Evolutionary conservation across 2,888 invertebrate species (phyloP).

Genomic region (Artemia sp.): DNA sequence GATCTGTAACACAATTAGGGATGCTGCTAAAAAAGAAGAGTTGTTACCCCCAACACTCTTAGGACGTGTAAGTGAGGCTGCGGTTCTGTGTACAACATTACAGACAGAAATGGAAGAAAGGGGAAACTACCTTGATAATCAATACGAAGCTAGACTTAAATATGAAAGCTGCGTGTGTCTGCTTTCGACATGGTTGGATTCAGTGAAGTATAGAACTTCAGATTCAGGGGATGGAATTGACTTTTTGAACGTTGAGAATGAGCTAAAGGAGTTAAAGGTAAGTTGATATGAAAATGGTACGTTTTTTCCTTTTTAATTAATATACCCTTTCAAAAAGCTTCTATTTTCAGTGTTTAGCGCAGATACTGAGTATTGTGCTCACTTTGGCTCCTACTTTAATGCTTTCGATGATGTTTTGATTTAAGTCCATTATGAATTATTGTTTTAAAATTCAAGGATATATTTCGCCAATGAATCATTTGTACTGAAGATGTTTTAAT

Average conservation of each 20-base stretch:
- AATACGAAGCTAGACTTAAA: conserved; percentile 55
- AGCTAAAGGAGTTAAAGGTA: conserved; percentile 67
- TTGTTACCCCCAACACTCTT: conserved; percentile 58
- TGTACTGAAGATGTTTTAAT: no score
- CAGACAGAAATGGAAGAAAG: conserved; percentile 65
- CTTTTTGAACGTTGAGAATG: conserved; percentile 61
- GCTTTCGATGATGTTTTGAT: no score
- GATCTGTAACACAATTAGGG: conserved; percentile 50
- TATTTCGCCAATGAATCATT: no score
- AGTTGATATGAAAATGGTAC: no score
- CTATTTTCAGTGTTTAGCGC: no score
- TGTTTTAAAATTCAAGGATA: no score
- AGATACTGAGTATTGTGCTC: no score
- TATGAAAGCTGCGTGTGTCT: conserved; percentile 58
- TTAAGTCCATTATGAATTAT: no score
- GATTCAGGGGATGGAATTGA: conserved; percentile 69
- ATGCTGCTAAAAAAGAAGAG: conserved; percentile 40
- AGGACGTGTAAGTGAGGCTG: conserved; percentile 69
- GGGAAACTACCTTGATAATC: conserved; percentile 56
- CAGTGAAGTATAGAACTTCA: conserved; percentile 56
- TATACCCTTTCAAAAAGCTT: no score
- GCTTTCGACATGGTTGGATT: conserved; percentile 58
- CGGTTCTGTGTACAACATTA: conserved; percentile 53
- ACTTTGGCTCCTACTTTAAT: no score
- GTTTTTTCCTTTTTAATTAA: no score